These are phyloP conservation scores for Melipona quadrifasciata DNA, from an alignment of 1,140 invertebrate genomes.

Conservation along the genomic window DNA sequence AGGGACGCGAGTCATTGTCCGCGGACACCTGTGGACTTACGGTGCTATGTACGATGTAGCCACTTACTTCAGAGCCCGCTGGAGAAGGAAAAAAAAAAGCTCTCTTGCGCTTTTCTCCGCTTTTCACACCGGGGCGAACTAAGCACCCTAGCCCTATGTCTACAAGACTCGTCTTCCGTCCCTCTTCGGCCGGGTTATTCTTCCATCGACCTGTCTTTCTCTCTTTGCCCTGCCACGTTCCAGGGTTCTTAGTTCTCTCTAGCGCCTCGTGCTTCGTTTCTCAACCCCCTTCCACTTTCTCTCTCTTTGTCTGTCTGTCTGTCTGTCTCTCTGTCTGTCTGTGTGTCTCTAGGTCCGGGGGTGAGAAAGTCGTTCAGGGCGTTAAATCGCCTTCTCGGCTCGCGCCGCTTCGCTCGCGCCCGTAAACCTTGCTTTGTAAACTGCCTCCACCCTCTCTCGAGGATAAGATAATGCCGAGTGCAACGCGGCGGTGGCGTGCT, in stretches of 20 bases:
- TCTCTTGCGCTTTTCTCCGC: conserved; percentile 74
- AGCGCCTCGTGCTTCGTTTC: conserved; percentile 34
- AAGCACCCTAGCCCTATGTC: conserved; percentile 57
- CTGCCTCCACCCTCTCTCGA: conserved; percentile 18
- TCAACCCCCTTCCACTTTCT: not conserved
- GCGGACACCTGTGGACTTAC: conserved; percentile 80
- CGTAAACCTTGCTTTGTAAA: conserved; percentile 56
- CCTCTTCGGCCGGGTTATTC: conserved; percentile 9
- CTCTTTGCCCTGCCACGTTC: conserved; percentile 8
- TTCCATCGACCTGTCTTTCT: conserved; percentile 19
- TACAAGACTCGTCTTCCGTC: conserved; percentile 48
- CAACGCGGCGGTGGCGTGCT: conserved; percentile 12
- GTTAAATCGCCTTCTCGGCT: conserved; percentile 70
- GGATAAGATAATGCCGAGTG: conserved; percentile 53
- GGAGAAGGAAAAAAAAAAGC: conserved; percentile 60
- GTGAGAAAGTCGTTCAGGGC: conserved; percentile 66
- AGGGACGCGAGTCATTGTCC: conserved; percentile 75
- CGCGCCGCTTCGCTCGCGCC: conserved; percentile 32
- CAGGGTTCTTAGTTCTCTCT: conserved; percentile 39
- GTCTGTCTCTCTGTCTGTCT: no score
- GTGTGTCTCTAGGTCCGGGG: not conserved
- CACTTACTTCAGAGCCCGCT: conserved; percentile 74
- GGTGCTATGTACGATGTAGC: conserved; percentile 68
- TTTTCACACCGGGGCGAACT: conserved; percentile 63
- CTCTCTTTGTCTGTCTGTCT: not conserved